Evolutionary conservation across 2,797 vertebrate species (phyloP).

Genomic region (Paguma larvata): DNA sequence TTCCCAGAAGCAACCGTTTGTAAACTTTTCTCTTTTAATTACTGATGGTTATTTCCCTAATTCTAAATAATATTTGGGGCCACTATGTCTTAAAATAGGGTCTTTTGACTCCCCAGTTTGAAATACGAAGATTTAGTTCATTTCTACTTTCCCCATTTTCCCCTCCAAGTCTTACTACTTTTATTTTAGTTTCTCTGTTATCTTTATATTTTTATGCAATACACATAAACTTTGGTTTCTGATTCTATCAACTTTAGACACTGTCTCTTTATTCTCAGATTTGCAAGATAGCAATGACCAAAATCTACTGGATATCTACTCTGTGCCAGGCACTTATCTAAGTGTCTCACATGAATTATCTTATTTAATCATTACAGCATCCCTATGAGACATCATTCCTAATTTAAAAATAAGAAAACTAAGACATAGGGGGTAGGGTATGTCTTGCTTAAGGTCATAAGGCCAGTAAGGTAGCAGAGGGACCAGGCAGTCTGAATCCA

Average conservation of each 20-base stretch:
- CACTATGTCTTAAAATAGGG: neutral
- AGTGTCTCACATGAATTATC: neutral
- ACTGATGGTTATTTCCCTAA: neutral
- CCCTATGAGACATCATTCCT: neutral
- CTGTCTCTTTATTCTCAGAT: neutral
- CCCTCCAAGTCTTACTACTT: neutral
- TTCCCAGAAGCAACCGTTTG: neutral
- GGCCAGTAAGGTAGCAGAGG: neutral
- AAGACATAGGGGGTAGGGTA: neutral
- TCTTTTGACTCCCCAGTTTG: neutral
- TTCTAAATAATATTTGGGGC: neutral
- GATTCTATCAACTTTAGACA: neutral
- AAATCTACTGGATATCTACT: neutral
- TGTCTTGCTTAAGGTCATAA: neutral
- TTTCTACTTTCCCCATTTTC: neutral
- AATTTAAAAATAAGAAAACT: neutral
- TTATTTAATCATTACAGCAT: neutral
- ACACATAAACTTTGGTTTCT: neutral
- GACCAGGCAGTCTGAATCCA: neutral
- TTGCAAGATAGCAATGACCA: neutral
- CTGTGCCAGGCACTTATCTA: neutral
- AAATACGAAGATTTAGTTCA: neutral
- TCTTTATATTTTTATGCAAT: neutral
- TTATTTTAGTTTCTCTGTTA: slow-evolving; percentile 20
- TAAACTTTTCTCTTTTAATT: neutral